Evolutionary conservation across 2,888 invertebrate genomes (phyloP).

Genomic region (Pollenia labialis): DNA sequence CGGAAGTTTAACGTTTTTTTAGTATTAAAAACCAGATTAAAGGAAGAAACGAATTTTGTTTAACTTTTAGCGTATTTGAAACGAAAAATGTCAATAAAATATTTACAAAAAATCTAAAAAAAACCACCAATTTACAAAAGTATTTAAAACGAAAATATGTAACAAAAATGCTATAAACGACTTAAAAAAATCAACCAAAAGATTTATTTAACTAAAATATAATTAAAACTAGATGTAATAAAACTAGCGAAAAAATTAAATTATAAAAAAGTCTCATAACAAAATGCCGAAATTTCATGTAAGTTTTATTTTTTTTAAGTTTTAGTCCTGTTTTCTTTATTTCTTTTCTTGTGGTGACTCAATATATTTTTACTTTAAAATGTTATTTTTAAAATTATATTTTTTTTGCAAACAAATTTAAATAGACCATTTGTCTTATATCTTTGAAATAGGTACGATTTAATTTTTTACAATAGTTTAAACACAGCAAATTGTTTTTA

Average conservation of each 20-base stretch:
- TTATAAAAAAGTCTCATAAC: conserved; percentile 5
- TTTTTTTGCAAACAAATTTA: conserved; percentile 51
- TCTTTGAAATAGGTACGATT: conserved; percentile 1
- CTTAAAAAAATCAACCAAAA: conserved; percentile 4
- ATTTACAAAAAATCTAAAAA: background rate
- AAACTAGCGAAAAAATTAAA: background rate
- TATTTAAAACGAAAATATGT: background rate
- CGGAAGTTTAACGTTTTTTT: too few relatives aligned
- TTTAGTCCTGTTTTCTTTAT: conserved; percentile 39
- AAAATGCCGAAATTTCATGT: conserved; percentile 80
- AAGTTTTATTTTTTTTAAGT: conserved; percentile 73
- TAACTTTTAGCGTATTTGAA: too few relatives aligned
- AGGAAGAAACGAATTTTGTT: too few relatives aligned
- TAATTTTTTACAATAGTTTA: background rate
- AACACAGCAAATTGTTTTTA: conserved; percentile 39
- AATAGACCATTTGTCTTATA: conserved; percentile 47
- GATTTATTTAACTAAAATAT: conserved; percentile 13
- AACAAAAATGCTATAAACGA: conserved; percentile 17
- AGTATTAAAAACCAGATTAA: too few relatives aligned
- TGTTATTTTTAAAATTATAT: conserved; percentile 50
- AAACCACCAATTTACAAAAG: background rate
- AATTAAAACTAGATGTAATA: conserved; percentile 1
- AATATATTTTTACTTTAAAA: conserved; percentile 60
- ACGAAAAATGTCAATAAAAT: background rate
- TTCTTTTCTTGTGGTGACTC: conserved; percentile 57